Evolutionary conservation across 1,140 invertebrate genomes (phyloP), one percentile per base, ranked within the genome.

Genomic region (Drosophila pruinosa): DNA sequence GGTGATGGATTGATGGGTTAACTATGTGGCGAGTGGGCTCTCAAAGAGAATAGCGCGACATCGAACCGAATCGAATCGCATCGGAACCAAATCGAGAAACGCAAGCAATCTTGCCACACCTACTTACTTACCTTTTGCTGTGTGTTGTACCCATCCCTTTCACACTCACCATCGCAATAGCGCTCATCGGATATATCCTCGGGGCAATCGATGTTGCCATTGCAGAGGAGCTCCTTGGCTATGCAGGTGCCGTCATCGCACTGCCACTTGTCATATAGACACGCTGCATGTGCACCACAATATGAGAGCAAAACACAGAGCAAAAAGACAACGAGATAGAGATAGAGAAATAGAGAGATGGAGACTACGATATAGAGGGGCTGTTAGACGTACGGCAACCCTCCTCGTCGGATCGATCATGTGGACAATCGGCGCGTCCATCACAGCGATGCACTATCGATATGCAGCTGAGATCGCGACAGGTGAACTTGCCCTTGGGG

Each of bases 391-490:
- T 93, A 94, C 93, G 93, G 91, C 93, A 94, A 24, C 90, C 92
- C 52, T 92, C 85, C 81, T 94, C 93, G 64, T 94, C 93, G 28
- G 92, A 92, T 14, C 92, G 91, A 91, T 94, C 93, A 70, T 93
- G 92, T 21, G 92, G 91, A 90, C 94, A 95, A 89, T 94, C 93
- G 70, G 88, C 91, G 5, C 75, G 75, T 47, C 91, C 89, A 78
- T 89, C 92, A 71, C 94, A 95, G 17, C 93, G 92, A 63, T 93
- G 82, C 2, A 93, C 89, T n/a, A 93, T 93, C 19, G 95, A 94
- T 73, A 97, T 95, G 90, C 96, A 97, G 89, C 93, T 93, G 34
- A 94, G 92, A 88, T 95, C 94, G 31, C 91, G 92, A 78, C 94
- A 95, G 71, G 93, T 93, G 89, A 93, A 94, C 81, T 93, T 93